Base-by-base conservation (phyloP, 2,888 invertebrate species). In the Lithosia quadra region DNA sequence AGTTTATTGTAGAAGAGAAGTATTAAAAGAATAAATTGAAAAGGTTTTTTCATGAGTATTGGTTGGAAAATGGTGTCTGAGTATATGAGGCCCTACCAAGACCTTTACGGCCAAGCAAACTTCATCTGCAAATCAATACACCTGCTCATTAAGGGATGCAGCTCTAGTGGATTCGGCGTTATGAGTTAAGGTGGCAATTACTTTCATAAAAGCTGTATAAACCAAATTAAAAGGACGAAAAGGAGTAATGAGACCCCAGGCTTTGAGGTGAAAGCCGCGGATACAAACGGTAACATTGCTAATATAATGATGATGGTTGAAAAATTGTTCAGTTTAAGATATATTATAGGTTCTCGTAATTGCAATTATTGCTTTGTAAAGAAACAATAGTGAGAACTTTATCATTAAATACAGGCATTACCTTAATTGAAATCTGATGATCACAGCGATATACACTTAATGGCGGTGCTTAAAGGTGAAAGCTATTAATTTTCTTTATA, bases 1-100 rank as follows among this genome's bases (percentile, higher is more conserved):
- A 68, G n/a, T 61, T 64, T 55, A 68, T 64, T 56, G 64, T 34
- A 8, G 15, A 43, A 11, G 22, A 11, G 8, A 43, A 43, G 33
- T 0, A 57, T 62, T 63, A 18, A 1, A 39, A 22, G 22, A 4
- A 9, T 1, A 1, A 18, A 15, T 15, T 15, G 1, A 22, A 21
- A 24, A 21, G 34, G 24, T 11, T 33, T 11, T 33, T 33, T 33
- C 9, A 7, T 56, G 11, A 11, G 39, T 39, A 39, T 2, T 36
- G 13, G 13, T 36, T 36, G 36, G 4, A 39, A 15, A 39, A 8
- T 2, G 0, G 1, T 11, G 11, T 36, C 10, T 36, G 11, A 36
- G 11, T 10, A 1, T 11, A 36, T 18, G 18, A 18, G 13, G 1
- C 36, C 11, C 2, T 13, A 15, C 39, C 0, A 43, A 18, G 18